Evolutionary conservation across 2,888 invertebrate species (phyloP).

Genomic region (Octonoba sinensis): DNA sequence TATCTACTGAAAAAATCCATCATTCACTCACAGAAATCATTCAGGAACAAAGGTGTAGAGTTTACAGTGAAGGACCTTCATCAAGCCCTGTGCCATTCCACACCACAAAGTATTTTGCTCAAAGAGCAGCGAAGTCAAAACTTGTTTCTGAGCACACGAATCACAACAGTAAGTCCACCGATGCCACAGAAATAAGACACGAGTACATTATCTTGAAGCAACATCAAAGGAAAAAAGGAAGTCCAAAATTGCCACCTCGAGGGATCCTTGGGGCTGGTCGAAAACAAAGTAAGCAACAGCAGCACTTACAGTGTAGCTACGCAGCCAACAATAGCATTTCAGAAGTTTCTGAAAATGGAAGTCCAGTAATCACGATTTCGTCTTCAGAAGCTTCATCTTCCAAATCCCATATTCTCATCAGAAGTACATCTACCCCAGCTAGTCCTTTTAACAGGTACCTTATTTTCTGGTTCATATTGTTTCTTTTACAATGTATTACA

Average conservation of each 20-base stretch:
- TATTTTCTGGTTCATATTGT: too few relatives aligned
- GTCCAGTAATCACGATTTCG: constrained; percentile 32
- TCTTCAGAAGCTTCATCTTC: constrained; percentile 15
- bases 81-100: constrained; percentile 37
- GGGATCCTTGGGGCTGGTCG: constrained; percentile 24
- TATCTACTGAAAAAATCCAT: constrained; percentile 30
- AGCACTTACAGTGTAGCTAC: constrained; percentile 23
- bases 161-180: constrained; percentile 16
- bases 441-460: constrained; percentile 35
- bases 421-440: constrained; percentile 55
- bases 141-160: constrained; percentile 21
- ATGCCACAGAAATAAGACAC: constrained; percentile 28
- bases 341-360: constrained; percentile 16
- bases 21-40: constrained; percentile 45
- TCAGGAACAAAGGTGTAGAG: constrained; percentile 54
- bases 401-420: constrained; percentile 41
- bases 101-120: constrained; percentile 40
- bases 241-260: constrained; percentile 49
- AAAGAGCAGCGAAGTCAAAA: constrained; percentile 50
- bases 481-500: too few relatives aligned
- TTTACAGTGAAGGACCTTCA: constrained; percentile 54
- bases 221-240: constrained; percentile 49
- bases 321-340: constrained; percentile 13
- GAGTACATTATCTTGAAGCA: constrained; percentile 37
- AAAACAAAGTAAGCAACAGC: constrained; percentile 31